Evolutionary conservation across 2,797 vertebrate genomes (phyloP).

Genomic region (Micropoecilia bifurca): DNA sequence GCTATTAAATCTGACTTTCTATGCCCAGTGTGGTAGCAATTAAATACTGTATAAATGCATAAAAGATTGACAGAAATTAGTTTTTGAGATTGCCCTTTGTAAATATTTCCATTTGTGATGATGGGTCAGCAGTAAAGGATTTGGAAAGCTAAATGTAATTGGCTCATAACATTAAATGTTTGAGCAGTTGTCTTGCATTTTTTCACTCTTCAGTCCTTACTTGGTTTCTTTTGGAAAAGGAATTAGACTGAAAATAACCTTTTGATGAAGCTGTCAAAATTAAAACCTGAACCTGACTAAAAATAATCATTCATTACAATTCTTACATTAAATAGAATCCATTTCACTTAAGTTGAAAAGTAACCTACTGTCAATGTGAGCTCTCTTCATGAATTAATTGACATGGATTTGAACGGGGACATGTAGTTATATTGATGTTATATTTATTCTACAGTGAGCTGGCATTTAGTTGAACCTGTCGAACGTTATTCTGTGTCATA

Average conservation of each 20-base stretch:
- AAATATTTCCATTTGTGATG: not conserved
- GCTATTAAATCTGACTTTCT: not conserved
- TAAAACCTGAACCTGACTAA: too few relatives aligned
- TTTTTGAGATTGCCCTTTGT: not conserved
- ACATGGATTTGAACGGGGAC: not conserved
- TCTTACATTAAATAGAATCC: not conserved
- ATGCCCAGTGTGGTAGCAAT: not conserved
- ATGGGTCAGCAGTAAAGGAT: not conserved
- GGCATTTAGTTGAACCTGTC: not conserved
- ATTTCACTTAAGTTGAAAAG: not conserved
- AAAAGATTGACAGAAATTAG: not conserved
- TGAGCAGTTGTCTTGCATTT: not conserved
- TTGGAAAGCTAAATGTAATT: not conserved
- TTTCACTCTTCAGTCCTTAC: not conserved
- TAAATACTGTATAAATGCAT: not conserved
- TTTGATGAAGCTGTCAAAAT: not conserved
- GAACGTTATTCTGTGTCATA: not conserved
- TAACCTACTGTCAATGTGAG: not conserved
- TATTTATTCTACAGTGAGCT: not conserved
- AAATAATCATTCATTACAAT: not conserved
- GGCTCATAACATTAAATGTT: not conserved
- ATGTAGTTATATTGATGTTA: not conserved
- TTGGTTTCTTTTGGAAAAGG: not conserved
- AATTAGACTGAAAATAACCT: not conserved
- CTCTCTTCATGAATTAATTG: not conserved